Evolutionary conservation across 2,888 invertebrate genomes (phyloP), one percentile per base, ranked within the genome.

Genomic region (Poecilobothrus nobilitatus): DNA sequence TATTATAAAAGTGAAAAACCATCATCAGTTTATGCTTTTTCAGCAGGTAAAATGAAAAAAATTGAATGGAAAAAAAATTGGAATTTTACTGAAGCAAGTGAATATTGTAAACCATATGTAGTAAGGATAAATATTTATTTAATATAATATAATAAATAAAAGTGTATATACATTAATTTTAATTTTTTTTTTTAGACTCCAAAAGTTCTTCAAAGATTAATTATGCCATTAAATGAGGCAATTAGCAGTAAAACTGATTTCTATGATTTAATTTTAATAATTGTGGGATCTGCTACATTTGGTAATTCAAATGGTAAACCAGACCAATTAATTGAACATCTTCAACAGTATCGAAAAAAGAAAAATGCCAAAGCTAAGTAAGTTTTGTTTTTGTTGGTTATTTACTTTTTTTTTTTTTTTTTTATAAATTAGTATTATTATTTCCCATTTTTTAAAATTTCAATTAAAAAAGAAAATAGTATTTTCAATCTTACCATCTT

Each of bases 191-290:
- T 69, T 18, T 67, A 78, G 75, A 70, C 73, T 71, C 15, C 15
- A 2, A 77, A 76, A 70, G 74, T 73, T 34, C 41, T 44, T 64
- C 80, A 81, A 70, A 73, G 75, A 27, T 71, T 81, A 10, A 72
- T 73, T 4, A 71, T 73, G 21, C 76, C 80, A 8, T 21, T 81
- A 15, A 63, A 72, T 10, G 70, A 74, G 27, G 80, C 78, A 1
- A 66, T 76, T 12, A 27, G 65, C 20, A 72, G 75, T 65, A 66
- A 70, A 7, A 68, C 65, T 5, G 69, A 75, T 64, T 70, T 74
- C 3, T 80, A 78, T 66, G 81, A 81, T 73, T 72, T 79, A 9
- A 80, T 81, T 68, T 63, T 81, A 68, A 76, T 76, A 9, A 75
- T 81, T 71, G 79, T 80, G 66, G 80, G 81, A 44, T 74, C 77